A percentile compares a stretch with the other conserved stretches of the same genome.
Evolutionary conservation across 2,797 vertebrate genomes (phyloP).

Genomic region (Platalea minor): DNA sequence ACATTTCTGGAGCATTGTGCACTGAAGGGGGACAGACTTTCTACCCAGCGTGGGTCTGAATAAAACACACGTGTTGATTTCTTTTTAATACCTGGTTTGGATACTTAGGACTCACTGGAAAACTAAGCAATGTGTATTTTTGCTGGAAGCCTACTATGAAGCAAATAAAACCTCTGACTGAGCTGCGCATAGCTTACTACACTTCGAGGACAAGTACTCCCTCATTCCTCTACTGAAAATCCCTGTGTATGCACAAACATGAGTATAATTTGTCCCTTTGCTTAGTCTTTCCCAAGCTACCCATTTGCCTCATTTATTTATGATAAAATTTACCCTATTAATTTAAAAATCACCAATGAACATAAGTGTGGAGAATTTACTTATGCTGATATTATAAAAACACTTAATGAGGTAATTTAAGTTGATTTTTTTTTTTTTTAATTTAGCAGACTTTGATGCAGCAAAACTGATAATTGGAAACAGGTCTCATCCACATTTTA

Average conservation of each 20-base stretch:
- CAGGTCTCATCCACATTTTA: neutral
- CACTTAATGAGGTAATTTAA: neutral
- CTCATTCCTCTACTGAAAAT: neutral
- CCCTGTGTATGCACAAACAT: neutral
- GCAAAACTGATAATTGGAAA: constrained; percentile 7
- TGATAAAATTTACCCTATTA: neutral
- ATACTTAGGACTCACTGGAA: neutral
- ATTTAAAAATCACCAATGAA: neutral
- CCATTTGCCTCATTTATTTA: neutral
- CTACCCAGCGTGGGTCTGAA: neutral
- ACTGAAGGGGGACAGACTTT: neutral
- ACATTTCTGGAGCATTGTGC: neutral
- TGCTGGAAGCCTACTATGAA: neutral
- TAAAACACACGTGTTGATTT: neutral
- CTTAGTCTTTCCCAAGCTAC: neutral
- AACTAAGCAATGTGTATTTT: neutral
- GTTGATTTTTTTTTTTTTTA: neutral
- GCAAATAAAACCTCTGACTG: neutral
- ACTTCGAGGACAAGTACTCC: fast-evolving
- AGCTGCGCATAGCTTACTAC: neutral
- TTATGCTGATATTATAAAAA: neutral
- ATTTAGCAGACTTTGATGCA: constrained; percentile 10
- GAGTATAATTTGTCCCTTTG: neutral
- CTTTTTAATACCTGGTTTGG: neutral
- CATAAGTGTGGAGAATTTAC: neutral